phyloP scores from a whole-genome alignment of 2,888 invertebrate species.

The Drosophila stalkeri region DNA sequence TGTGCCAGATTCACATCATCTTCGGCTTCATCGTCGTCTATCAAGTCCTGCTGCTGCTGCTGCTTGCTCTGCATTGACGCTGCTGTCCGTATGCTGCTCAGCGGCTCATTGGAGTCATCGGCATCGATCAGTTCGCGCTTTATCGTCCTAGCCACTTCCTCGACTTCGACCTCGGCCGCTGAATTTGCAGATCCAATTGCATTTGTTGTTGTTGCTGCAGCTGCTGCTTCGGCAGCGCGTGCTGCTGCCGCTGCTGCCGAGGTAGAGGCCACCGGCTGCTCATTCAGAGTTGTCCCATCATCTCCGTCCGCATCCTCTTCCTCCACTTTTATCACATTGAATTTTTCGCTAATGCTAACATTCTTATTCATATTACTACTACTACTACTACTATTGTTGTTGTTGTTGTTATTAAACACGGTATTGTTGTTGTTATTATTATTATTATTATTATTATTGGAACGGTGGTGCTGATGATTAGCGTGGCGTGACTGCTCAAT shows the following conservation, averaged over 20 bases:
- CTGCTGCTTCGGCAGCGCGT: constrained; percentile 56
- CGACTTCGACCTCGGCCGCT: constrained; percentile 62
- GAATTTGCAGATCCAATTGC: constrained; percentile 16
- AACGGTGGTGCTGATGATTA: constrained; percentile 78
- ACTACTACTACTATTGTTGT: constrained; percentile 56
- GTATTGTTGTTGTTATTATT: constrained; percentile 70
- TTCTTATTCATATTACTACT: constrained; percentile 82
- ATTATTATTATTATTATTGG: constrained; percentile 61
- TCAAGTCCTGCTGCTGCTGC: constrained; percentile 25
- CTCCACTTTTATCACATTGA: constrained; percentile 85
- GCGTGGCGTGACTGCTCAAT: constrained; percentile 64
- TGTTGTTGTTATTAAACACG: constrained; percentile 61
- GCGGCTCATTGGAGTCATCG: constrained; percentile 82
- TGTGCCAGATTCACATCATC: constrained; percentile 85
- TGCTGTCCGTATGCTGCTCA: constrained; percentile 77
- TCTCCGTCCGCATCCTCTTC: constrained; percentile 58
- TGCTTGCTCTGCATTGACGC: constrained; percentile 41
- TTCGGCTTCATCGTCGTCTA: constrained; percentile 81
- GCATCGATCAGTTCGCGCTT: constrained; percentile 83
- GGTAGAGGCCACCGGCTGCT: constrained; percentile 72
- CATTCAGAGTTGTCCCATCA: constrained; percentile 29
- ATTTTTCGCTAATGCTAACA: constrained; percentile 84
- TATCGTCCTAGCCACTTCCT: constrained; percentile 75
- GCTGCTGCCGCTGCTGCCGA: constrained; percentile 70
- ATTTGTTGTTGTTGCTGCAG: constrained; percentile 53